Base-by-base conservation (phyloP, 2,113 vertebrate species). In the Pachyramphus minor region DNA sequence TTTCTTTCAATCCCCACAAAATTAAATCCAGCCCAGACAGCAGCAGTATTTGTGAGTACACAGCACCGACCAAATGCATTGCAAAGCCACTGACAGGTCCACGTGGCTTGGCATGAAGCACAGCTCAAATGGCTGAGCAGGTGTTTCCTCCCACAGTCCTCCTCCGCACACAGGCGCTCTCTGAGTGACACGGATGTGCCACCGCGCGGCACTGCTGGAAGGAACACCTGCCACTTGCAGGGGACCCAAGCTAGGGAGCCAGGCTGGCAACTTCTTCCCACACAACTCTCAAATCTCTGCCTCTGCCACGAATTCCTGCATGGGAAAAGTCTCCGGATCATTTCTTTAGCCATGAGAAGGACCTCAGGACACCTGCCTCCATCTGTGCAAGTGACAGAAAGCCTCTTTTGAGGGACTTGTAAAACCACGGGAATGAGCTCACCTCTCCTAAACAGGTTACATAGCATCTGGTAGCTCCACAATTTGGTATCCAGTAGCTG, bases 21-120 rank as follows among this genome's bases (percentile, higher is more conserved):
- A 95, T 95, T 60, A 95, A 95, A 92, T 41, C 55, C 89, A 90
- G 69, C 53, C 49, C 62, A 91, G 77, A 79, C 83, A 95, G 93
- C 89, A 87, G 91, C 87, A 66, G 13, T 82, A 68, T 72, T 71
- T 87, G 84, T 68, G 77, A 87, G 58, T 16, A n/a, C 0, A 0
- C 44, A 75, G 56, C 73, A 68, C 19, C 1, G 3, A 56, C 60
- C 69, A 56, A 89, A 68, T 0, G 4, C 49, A 8, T 20, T 14
- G 35, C 39, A 64, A 50, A 90, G 87, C 56, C 87, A 12, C 30
- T 42, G 88, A 37, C n/a, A 58, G 75, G 55, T 89, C 68, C 25
- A 4, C 3, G 5, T 24, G 72, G 20, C 79, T 55, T 37, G 83
- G 56, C 69, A 55, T 0, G 2, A 37, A 31, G 4, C 13, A 8